Base-by-base conservation (phyloP, 2,888 invertebrate genomes). In the Pseudoips prasinana region DNA sequence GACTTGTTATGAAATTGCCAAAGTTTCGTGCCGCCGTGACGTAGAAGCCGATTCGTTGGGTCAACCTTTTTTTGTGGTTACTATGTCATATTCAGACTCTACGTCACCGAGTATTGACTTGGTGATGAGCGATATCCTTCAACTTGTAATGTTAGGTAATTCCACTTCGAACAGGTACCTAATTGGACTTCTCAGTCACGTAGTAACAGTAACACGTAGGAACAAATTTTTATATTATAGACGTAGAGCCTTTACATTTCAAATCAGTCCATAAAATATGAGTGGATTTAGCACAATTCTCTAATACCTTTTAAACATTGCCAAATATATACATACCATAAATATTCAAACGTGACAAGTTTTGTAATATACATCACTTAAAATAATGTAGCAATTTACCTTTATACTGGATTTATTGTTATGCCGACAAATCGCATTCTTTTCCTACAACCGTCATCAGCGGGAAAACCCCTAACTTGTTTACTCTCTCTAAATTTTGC, bases 1-100 rank as follows among this genome's bases (percentile, higher is more conserved):
- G 33, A 41, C 42, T 44, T 46, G 28, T 60, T 58, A 61, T 44
- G 55, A 61, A 60, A 62, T 58, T 28, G 20, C 10, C 3, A 32
- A 25, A 47, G 44, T 49, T 44, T 50, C 34, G 32, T 38, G 39
- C 36, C 36, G 25, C 10, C 19, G 32, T 43, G 33, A 44, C 40
- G 43, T 46, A 29, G 36, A 10, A 24, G 18, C 17, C 18, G 14
- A 24, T 17, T 28, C 27, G 4, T 20, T 20, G 22, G 25, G 26
- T 23, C 9, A 29, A 38, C 36, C 32, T 31, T 39, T 48, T 32
- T 48, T 24, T 25, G 46, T 50, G 58, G 51, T 55, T 56, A 55
- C 55, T 41, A 60, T 39, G 52, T 45, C 50, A 44, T 45, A 42
- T 28, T 39, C 41, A 45, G 33, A 39, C 37, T 36, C 29, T 29